phyloP scores from a whole-genome alignment of 2,797 vertebrate genomes.

The Hydrocynus forskahlii region DNA sequence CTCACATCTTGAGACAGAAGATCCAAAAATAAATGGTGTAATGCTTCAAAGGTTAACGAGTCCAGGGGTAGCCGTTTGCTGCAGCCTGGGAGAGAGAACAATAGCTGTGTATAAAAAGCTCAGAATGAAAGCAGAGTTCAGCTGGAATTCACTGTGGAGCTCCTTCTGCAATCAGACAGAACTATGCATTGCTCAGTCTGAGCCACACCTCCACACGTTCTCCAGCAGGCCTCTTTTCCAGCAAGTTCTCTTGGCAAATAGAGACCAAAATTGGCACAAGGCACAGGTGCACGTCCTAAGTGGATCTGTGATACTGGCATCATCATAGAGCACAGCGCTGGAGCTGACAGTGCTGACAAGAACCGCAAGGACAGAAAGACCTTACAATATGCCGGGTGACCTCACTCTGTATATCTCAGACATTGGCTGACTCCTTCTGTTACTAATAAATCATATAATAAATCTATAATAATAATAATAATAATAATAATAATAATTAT shows the following conservation, averaged over 20 bases:
- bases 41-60: conserved; percentile 20
- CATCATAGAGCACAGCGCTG: conserved; percentile 22
- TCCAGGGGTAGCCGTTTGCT: conserved; percentile 34
- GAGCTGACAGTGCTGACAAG: conserved; percentile 21
- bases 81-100: conserved; percentile 3
- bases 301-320: neutral
- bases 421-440: neutral
- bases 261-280: conserved; percentile 23
- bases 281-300: conserved; percentile 37
- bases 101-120: conserved; percentile 1
- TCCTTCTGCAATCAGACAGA: conserved; percentile 30
- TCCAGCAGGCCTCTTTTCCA: neutral
- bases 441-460: too few relatives aligned
- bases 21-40: conserved; percentile 14
- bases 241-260: conserved; percentile 23
- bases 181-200: conserved; percentile 7
- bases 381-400: conserved; percentile 12
- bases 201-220: neutral
- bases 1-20: neutral
- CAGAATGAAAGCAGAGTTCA: conserved; percentile 29
- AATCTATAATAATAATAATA: too few relatives aligned
- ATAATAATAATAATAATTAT: too few relatives aligned
- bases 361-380: neutral
- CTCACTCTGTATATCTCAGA: conserved; percentile 15
- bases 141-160: conserved; percentile 19